Evolutionary conservation across 2,888 invertebrate species (phyloP).

Genomic region (Caenorhabditis sp.): DNA sequence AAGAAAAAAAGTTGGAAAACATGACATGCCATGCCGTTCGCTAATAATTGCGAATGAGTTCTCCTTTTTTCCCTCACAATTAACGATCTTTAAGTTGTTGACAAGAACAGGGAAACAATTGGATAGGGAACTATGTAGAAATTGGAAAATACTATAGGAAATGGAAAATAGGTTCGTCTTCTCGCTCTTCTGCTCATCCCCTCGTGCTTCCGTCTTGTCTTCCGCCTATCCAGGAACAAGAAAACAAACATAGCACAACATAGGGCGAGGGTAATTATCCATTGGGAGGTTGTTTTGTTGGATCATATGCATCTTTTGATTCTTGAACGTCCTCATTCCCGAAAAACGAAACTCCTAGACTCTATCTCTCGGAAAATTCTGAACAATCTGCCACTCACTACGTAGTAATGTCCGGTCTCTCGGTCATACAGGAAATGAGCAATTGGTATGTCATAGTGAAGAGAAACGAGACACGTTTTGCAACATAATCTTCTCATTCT

Average conservation of each 20-base stretch:
- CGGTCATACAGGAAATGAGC: slow-evolving; percentile 32
- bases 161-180: neutral
- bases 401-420: slow-evolving; percentile 23
- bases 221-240: neutral
- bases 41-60: slow-evolving; percentile 1
- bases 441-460: slow-evolving; percentile 54
- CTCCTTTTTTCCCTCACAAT: too few relatives aligned
- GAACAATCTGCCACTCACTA: slow-evolving; percentile 7
- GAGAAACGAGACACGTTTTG: slow-evolving; percentile 1
- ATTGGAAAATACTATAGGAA: too few relatives aligned
- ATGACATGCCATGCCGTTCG: slow-evolving; percentile 6
- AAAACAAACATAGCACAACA: too few relatives aligned
- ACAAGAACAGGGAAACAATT: neutral
- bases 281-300: neutral
- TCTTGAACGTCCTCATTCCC: neutral
- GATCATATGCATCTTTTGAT: neutral
- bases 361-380: neutral
- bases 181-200: too few relatives aligned
- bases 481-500: slow-evolving; percentile 4
- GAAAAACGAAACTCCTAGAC: neutral
- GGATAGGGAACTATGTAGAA: too few relatives aligned
- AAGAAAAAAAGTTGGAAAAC: neutral
- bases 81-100: neutral
- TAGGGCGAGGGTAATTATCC: neutral
- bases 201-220: neutral